A percentile compares a stretch with the other conserved stretches of the same genome.
phyloP scores from a whole-genome alignment of 2,888 invertebrate species.

The Antheraea yamamai region DNA sequence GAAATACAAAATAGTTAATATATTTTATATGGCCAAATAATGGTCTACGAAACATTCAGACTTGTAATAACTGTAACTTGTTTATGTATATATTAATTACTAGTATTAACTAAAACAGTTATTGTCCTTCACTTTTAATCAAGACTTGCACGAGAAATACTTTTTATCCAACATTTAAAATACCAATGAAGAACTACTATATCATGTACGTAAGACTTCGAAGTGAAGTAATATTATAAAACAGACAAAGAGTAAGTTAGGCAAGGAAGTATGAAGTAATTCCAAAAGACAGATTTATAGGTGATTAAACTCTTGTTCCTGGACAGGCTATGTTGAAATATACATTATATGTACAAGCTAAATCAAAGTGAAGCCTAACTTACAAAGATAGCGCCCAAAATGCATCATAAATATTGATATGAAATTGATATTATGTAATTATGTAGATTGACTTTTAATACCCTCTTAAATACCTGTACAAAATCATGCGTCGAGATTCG shows the following conservation, averaged over 20 bases:
- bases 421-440: conserved; percentile 74
- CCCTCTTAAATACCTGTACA: conserved; percentile 41
- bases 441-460: conserved; percentile 73
- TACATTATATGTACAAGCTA: background rate
- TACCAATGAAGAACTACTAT: background rate
- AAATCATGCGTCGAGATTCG: conserved; percentile 24
- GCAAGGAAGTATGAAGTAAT: too few relatives aligned
- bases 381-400: background rate
- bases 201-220: background rate
- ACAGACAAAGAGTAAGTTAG: too few relatives aligned
- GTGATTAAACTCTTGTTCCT: background rate
- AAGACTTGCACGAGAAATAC: background rate
- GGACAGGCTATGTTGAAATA: background rate
- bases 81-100: background rate
- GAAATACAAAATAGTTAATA: too few relatives aligned
- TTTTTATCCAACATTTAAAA: background rate
- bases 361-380: background rate
- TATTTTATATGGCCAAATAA: background rate
- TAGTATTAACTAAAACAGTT: background rate
- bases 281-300: background rate
- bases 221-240: background rate
- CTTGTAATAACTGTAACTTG: background rate
- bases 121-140: background rate
- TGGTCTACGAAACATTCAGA: background rate
- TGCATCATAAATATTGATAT: conserved; percentile 55